Conservation (phyloP, 2,113 vertebrate genomes). For the Fregata magnificens region DNA sequence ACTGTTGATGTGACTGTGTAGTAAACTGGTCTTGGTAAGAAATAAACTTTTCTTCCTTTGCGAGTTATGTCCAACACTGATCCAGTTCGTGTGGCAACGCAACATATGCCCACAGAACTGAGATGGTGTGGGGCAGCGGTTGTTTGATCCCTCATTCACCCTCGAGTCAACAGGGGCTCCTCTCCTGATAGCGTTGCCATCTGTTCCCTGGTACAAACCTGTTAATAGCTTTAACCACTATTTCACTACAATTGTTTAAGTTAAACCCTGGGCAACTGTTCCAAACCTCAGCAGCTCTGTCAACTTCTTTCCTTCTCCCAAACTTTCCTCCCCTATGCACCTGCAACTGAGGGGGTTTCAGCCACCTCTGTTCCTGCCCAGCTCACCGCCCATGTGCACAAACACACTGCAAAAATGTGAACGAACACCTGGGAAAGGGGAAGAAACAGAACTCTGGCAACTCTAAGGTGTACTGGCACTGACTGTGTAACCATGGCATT, state of each 20-base stretch:
- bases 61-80: not conserved
- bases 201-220: not conserved
- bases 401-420: not conserved
- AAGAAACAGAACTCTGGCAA: not conserved
- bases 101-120: not conserved
- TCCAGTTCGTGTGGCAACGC: rapidly evolving
- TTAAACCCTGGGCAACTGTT: not conserved
- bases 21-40: not conserved
- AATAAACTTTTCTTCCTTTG: not conserved
- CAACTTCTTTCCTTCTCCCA: not conserved
- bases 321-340: not conserved
- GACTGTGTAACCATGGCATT: not conserved
- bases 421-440: not conserved
- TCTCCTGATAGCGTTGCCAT: not conserved
- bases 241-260: not conserved
- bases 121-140: not conserved
- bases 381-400: not conserved
- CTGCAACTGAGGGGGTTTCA: not conserved
- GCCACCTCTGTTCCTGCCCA: not conserved
- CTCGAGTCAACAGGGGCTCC: not conserved
- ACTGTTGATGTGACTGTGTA: not conserved
- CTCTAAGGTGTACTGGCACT: not conserved
- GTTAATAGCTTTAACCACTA: not conserved
- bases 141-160: not conserved
- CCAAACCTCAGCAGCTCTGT: not conserved